phyloP scores from a whole-genome alignment of 2,888 invertebrate species.

The Graphium colonna region DNA sequence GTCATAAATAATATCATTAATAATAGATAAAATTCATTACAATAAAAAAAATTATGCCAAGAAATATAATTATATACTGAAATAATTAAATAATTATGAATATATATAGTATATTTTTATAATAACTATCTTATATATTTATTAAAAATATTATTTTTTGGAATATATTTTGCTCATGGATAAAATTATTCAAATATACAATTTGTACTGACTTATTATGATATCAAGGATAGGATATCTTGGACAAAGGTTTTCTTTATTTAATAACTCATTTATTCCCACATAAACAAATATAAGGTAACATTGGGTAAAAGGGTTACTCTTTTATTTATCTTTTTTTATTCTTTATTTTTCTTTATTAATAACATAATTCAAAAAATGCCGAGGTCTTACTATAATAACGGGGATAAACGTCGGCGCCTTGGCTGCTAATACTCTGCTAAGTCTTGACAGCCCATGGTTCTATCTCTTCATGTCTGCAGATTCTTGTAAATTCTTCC shows the following conservation, averaged over 20 bases:
- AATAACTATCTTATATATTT: too few species aligned
- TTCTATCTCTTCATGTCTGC: conserved; percentile 24
- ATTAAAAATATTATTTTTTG: too few species aligned
- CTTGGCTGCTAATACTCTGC: conserved; percentile 11
- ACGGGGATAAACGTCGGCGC: conserved; percentile 43
- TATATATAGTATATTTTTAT: too few species aligned
- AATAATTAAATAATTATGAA: not conserved
- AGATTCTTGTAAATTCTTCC: conserved; percentile 20
- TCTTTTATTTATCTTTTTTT: conserved; percentile 33
- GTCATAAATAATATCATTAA: too few species aligned
- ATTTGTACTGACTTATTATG: conserved; percentile 39
- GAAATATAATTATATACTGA: not conserved
- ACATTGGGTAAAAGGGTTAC: conserved; percentile 39
- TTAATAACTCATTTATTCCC: conserved; percentile 35
- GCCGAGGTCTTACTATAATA: conserved; percentile 75
- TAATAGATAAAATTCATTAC: too few species aligned
- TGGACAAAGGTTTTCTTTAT: conserved; percentile 34
- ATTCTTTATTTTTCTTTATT: conserved; percentile 52
- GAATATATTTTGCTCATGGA: too few species aligned
- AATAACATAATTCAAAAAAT: conserved; percentile 70
- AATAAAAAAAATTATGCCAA: not conserved
- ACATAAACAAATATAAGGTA: conserved; percentile 35
- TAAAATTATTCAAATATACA: not conserved
- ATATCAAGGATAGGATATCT: conserved; percentile 44
- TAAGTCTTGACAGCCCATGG: not conserved